phyloP scores from a whole-genome alignment of 2,113 vertebrate genomes.

The Chaenogobius annularis region DNA sequence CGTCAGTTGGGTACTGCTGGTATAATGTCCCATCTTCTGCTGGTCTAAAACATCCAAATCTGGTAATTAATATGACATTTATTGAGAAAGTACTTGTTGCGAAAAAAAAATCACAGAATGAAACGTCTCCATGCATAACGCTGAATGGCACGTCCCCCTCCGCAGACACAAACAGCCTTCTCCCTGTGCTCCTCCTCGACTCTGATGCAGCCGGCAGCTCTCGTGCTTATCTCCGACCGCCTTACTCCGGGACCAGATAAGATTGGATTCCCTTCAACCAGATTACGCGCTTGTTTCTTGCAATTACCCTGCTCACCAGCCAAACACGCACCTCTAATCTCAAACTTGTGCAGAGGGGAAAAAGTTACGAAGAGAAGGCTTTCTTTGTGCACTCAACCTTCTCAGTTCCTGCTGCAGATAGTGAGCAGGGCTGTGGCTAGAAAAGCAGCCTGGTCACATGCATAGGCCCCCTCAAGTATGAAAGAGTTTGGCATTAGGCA shows the following conservation, averaged over 20 bases:
- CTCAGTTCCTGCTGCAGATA: conserved; percentile 4
- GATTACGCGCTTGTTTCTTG: conserved; percentile 59
- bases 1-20: too few species aligned
- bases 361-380: conserved; percentile 1
- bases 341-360: conserved; percentile 12
- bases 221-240: conserved; percentile 29
- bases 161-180: neutral
- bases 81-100: neutral
- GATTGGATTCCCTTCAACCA: conserved; percentile 54
- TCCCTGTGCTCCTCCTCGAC: neutral
- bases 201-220: conserved; percentile 1
- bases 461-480: too few species aligned
- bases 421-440: neutral
- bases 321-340: conserved; percentile 30
- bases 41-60: neutral
- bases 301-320: conserved; percentile 39
- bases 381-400: conserved; percentile 19
- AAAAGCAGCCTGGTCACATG: neutral
- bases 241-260: conserved; percentile 38
- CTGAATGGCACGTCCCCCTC: neutral
- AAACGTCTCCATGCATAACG: neutral
- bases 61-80: neutral
- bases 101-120: neutral
- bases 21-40: too few species aligned
- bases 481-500: too few species aligned